Percentiles rank a stretch among this genome's conserved stretches.
phyloP scores from a whole-genome alignment of 2,113 vertebrate genomes.

The Albula glossodonta region DNA sequence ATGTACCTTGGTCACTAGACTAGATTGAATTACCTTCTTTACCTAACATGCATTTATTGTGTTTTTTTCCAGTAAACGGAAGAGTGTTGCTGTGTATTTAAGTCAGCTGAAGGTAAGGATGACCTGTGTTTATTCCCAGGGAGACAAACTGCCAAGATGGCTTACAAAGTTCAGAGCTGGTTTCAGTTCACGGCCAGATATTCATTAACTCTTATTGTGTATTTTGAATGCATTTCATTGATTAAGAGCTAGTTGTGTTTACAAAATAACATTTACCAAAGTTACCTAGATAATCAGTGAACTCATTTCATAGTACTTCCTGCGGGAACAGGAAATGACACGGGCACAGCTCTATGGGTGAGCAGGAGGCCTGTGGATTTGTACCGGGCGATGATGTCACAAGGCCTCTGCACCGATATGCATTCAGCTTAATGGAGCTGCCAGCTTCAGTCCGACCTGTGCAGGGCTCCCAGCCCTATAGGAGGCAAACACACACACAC shows the following conservation, averaged over 20 bases:
- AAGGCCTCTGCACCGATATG: background rate
- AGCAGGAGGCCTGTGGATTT: background rate
- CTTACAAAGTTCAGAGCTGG: too few relatives aligned
- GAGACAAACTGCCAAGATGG: too few relatives aligned
- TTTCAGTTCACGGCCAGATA: too few relatives aligned
- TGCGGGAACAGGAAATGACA: background rate
- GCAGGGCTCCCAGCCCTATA: background rate
- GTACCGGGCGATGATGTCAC: background rate
- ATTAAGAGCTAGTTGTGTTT: too few relatives aligned
- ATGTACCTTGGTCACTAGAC: too few relatives aligned
- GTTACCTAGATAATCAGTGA: too few relatives aligned
- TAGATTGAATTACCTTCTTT: too few relatives aligned
- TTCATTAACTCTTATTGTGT: too few relatives aligned
- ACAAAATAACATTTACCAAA: too few relatives aligned
- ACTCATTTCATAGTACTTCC: background rate
- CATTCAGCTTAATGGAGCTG: background rate
- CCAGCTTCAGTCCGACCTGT: background rate
- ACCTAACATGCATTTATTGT: constrained; percentile 23
- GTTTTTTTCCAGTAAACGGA: constrained; percentile 63
- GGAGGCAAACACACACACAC: too few relatives aligned
- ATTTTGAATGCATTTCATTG: too few relatives aligned
- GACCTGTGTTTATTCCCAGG: background rate
- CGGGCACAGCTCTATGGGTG: background rate
- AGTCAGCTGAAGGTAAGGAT: constrained; percentile 58
- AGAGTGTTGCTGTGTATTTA: constrained; percentile 64